A percentile compares a stretch with the other conserved stretches of the same genome.
Conservation (phyloP, 2,888 invertebrate genomes). For the Punctoribates punctum region DNA sequence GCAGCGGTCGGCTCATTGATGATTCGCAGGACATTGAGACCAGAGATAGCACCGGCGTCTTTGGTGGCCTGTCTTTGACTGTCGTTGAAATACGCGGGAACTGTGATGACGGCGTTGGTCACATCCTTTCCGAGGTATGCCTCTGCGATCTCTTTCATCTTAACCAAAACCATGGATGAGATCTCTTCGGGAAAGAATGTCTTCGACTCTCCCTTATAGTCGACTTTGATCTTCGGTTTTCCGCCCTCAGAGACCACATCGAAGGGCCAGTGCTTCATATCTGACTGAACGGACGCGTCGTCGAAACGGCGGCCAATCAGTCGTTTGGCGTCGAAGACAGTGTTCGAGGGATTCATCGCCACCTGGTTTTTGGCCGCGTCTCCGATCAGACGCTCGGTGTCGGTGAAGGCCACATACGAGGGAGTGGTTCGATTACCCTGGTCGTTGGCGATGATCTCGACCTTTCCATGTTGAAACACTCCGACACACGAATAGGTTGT, state of each 20-base stretch:
- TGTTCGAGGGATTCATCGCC: too few relatives aligned
- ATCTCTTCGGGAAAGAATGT: too few relatives aligned
- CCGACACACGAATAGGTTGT: conserved; percentile 52
- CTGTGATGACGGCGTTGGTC: conserved; percentile 47
- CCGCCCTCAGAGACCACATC: too few relatives aligned
- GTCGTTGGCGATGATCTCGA: too few relatives aligned
- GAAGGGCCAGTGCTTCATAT: too few relatives aligned
- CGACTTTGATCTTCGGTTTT: too few relatives aligned
- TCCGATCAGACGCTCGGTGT: conserved; percentile 40
- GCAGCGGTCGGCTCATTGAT: conserved; percentile 56
- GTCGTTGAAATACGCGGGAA: conserved; percentile 49
- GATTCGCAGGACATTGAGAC: conserved; percentile 56
- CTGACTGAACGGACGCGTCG: conserved; percentile 53
- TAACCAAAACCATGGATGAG: too few relatives aligned
- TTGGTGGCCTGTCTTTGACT: conserved; percentile 57
- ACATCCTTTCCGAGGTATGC: conserved; percentile 35
- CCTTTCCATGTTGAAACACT: conserved; percentile 54
- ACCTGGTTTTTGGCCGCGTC: too few relatives aligned
- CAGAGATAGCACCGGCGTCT: conserved; percentile 56
- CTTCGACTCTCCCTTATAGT: too few relatives aligned
- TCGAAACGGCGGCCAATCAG: conserved; percentile 54
- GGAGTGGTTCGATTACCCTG: too few relatives aligned
- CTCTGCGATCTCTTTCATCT: too few relatives aligned
- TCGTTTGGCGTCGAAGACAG: conserved; percentile 50
- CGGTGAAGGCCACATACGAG: neutral